Evolutionary conservation across 2,113 vertebrate species (phyloP), one percentile per base, ranked within the genome.

Genomic region (Toxotes jaculatrix): DNA sequence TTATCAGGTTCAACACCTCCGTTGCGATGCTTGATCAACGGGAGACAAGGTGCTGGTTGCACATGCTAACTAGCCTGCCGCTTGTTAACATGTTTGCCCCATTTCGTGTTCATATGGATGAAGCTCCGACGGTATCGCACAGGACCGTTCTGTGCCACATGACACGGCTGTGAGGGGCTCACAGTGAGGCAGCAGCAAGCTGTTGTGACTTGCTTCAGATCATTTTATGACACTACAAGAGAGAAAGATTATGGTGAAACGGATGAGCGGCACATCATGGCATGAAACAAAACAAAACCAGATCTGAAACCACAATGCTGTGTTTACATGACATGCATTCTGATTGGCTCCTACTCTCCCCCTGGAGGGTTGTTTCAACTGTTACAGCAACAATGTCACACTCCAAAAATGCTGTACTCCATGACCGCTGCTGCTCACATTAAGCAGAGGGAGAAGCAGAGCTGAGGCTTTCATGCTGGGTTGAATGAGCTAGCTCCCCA

Each of bases 381-480:
- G 43, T 63, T 64, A 79, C 23, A 31, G 75, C 62, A 63, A 76
- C 45, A 61, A 63, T 75, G 69, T 78, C 77, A 81, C 60, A 77
- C 73, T 83, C 34, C 8, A 40, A 56, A 86, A 56, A 60, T 40
- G 57, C 11, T 63, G 60, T 27, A 43, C 27, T 84, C 61, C 45
- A 1, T 55, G 68, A 76, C 65, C 2, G 5, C 74, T 31, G 56
- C 67, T 60, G 80, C 70, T 81, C 66, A 77, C 32, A 66, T 43
- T 59, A 87, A 80, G 51, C 11, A 42, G 53, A 40, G 31, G 14
- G 14, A 17, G 59, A 45, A 13, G 53, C 45, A 60, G 66, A 81
- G 65, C 57, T 1, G 14, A 42, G 51, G 61, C 62, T 63, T 75
- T 74, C 73, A 69, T 5, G 27, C 68, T 64, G 56, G 2, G 10